Evolutionary conservation across 2,888 invertebrate species (phyloP).

Genomic region (Maniola hyperantus): DNA sequence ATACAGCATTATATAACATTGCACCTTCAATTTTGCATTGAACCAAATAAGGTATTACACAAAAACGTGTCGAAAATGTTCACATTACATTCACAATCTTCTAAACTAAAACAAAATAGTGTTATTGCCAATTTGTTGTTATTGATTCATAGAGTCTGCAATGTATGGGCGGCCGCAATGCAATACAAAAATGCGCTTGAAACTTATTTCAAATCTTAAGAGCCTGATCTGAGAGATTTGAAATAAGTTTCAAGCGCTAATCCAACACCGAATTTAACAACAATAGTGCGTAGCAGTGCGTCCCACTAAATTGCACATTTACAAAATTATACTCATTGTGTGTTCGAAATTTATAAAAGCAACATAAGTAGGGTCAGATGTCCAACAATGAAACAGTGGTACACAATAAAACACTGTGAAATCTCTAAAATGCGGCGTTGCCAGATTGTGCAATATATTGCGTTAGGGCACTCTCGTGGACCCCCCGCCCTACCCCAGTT

Average conservation of each 20-base stretch:
- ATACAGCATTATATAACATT: conserved; percentile 74
- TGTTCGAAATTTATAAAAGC: background rate
- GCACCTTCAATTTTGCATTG: conserved; percentile 72
- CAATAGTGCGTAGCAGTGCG: background rate
- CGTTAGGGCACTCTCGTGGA: no score
- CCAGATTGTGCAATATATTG: no score
- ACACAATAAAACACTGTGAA: no score
- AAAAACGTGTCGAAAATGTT: conserved; percentile 66
- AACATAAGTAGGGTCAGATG: no score
- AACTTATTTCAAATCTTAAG: background rate
- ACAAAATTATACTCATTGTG: no score
- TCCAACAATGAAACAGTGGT: no score
- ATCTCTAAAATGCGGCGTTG: no score
- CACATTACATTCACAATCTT: conserved; percentile 46
- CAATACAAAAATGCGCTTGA: background rate
- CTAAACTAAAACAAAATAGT: conserved; percentile 32
- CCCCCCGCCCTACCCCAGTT: no score
- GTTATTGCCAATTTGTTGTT: conserved; percentile 4
- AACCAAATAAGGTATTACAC: conserved; percentile 66
- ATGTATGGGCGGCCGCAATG: background rate
- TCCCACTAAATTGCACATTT: background rate
- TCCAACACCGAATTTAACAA: conserved; percentile 1
- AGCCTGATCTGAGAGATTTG: background rate
- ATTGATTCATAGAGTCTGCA: background rate
- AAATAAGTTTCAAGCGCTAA: background rate